A percentile compares a stretch with the other conserved stretches of the same genome.
Conservation (phyloP, 92 coral and sea anemone species). For the Porites divaricata region DNA sequence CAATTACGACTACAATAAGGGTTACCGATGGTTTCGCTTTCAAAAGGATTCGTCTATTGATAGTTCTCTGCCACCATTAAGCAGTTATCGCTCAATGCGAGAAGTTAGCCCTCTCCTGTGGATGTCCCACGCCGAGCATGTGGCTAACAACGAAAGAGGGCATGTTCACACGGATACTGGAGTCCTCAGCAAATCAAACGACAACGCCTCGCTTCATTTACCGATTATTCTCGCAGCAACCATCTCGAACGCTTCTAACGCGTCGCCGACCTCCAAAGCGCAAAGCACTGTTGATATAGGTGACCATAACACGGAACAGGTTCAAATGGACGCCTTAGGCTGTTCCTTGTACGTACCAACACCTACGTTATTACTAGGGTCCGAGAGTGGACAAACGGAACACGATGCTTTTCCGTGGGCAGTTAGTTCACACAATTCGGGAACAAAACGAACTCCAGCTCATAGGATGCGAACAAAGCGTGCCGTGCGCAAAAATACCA, state of each 20-base stretch:
- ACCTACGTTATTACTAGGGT: constrained; percentile 21
- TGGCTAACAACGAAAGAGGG: constrained; percentile 30
- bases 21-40: constrained; percentile 80
- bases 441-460: not conserved
- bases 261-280: not conserved
- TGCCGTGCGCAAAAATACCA: not conserved
- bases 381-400: not conserved
- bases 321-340: not conserved
- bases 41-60: constrained; percentile 72
- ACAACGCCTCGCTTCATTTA: constrained; percentile 16
- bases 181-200: not conserved
- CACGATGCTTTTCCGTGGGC: not conserved
- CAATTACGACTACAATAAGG: constrained; percentile 82
- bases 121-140: constrained; percentile 55
- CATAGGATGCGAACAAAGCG: constrained; percentile 1
- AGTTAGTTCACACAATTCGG: constrained; percentile 3
- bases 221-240: constrained; percentile 25
- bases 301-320: not conserved
- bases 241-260: constrained; percentile 12
- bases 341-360: constrained; percentile 18
- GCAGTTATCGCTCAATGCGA: constrained; percentile 63
- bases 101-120: constrained; percentile 51
- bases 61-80: constrained; percentile 54
- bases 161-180: constrained; percentile 26
- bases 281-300: not conserved